Conservation (phyloP, 2,888 invertebrate genomes). For the Phlogophora meticulosa region DNA sequence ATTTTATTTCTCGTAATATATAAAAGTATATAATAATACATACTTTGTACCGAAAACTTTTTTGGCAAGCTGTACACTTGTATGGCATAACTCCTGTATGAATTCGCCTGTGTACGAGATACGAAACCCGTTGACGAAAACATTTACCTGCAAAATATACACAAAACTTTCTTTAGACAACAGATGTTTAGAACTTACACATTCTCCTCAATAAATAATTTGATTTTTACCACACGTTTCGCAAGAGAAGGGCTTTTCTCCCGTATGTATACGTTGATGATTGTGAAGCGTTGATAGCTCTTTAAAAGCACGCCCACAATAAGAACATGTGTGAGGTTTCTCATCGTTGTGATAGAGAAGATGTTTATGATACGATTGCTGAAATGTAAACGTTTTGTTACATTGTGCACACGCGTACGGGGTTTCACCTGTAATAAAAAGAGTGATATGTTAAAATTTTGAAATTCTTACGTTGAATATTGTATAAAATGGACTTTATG, state of each 20-base stretch:
- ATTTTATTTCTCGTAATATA: neutral
- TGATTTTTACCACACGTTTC: constrained; percentile 94
- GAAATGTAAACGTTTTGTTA: constrained; percentile 96
- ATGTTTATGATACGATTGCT: constrained; percentile 97
- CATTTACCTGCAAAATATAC: constrained; percentile 93
- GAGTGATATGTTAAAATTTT: neutral
- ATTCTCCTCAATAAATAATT: neutral
- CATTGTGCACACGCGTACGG: constrained; percentile 96
- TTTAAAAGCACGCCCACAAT: constrained; percentile 96
- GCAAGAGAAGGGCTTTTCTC: constrained; percentile 96
- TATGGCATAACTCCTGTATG: constrained; percentile 97
- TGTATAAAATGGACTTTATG: neutral
- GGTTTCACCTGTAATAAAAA: constrained; percentile 93
- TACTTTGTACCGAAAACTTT: constrained; percentile 96
- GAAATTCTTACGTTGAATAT: too few relatives aligned
- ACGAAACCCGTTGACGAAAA: constrained; percentile 96
- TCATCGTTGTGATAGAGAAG: constrained; percentile 96
- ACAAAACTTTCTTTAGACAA: neutral
- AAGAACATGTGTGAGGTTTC: constrained; percentile 94
- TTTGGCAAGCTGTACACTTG: constrained; percentile 95
- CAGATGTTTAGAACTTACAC: neutral
- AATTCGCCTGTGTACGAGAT: constrained; percentile 95
- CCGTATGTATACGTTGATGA: constrained; percentile 96
- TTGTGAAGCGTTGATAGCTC: constrained; percentile 97
- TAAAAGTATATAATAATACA: constrained; percentile 43